Evolutionary conservation across 2,888 invertebrate species (phyloP).

Genomic region (Electrophaes corylata): DNA sequence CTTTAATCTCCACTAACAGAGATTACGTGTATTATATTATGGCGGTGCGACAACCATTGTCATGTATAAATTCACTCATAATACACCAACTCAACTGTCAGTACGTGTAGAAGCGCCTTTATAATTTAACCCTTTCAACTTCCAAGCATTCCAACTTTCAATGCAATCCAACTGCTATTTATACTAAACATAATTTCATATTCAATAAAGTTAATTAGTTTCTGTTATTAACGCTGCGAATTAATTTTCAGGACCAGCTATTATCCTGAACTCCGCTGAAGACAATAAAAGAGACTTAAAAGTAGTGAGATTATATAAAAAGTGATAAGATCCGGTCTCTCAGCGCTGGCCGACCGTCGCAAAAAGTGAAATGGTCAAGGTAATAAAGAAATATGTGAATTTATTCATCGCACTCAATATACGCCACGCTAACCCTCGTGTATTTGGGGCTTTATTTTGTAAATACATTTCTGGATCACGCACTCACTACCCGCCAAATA

Average conservation of each 20-base stretch:
- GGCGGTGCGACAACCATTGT: too few species aligned
- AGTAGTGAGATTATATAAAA: constrained; percentile 58
- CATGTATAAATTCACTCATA: neutral
- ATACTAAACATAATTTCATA: neutral
- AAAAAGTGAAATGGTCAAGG: constrained; percentile 83
- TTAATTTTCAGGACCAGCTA: constrained; percentile 78
- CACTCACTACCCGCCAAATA: constrained; percentile 51
- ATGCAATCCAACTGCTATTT: too few species aligned
- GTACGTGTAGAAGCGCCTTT: neutral
- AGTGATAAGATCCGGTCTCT: constrained; percentile 63
- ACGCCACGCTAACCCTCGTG: constrained; percentile 77
- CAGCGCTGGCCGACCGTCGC: constrained; percentile 64
- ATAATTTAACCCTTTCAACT: neutral
- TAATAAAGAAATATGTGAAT: constrained; percentile 75
- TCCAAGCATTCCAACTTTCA: neutral
- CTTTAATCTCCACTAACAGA: too few species aligned
- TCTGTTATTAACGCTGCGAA: constrained; percentile 53
- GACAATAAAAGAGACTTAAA: constrained; percentile 65
- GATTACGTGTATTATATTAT: too few species aligned
- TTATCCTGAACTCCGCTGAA: constrained; percentile 76
- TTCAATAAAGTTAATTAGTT: constrained; percentile 44
- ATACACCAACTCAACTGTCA: neutral
- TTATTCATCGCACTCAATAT: constrained; percentile 72
- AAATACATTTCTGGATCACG: constrained; percentile 76
- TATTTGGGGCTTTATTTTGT: constrained; percentile 76